Conservation (phyloP, 2,888 invertebrate species). For the Stenoptilia bipunctidactyla region DNA sequence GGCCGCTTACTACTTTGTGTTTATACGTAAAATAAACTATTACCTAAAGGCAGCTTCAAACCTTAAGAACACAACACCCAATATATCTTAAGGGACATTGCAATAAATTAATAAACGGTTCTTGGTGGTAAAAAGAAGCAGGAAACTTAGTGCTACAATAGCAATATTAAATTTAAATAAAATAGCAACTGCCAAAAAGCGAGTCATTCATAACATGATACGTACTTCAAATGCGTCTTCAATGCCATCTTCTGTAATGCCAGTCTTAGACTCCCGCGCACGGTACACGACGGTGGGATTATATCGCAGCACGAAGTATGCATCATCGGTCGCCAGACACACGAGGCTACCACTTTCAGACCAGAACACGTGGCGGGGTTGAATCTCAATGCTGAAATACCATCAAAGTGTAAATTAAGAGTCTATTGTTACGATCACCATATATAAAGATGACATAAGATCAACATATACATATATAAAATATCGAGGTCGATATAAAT, state of each 20-base stretch:
- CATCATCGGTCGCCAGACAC: conserved; percentile 94
- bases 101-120: neutral
- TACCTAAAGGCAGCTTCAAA: no score
- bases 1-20: no score
- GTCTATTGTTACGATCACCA: no score
- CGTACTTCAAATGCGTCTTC: conserved; percentile 97
- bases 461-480: no score
- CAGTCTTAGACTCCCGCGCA: conserved; percentile 82
- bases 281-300: conserved; percentile 84
- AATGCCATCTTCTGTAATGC: conserved; percentile 89
- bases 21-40: no score
- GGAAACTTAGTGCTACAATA: neutral
- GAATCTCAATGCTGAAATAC: conserved; percentile 93
- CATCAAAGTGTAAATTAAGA: no score
- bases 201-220: no score
- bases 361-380: conserved; percentile 94
- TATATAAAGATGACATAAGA: no score
- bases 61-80: no score
- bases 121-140: neutral
- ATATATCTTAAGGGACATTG: neutral
- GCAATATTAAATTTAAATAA: conserved; percentile 2
- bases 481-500: no score
- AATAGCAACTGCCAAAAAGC: no score
- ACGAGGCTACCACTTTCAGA: conserved; percentile 95
- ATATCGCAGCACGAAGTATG: conserved; percentile 93